A percentile compares a stretch with the other conserved stretches of the same genome.
phyloP scores from a whole-genome alignment of 2,888 invertebrate species.

The Lamproptera curius region DNA sequence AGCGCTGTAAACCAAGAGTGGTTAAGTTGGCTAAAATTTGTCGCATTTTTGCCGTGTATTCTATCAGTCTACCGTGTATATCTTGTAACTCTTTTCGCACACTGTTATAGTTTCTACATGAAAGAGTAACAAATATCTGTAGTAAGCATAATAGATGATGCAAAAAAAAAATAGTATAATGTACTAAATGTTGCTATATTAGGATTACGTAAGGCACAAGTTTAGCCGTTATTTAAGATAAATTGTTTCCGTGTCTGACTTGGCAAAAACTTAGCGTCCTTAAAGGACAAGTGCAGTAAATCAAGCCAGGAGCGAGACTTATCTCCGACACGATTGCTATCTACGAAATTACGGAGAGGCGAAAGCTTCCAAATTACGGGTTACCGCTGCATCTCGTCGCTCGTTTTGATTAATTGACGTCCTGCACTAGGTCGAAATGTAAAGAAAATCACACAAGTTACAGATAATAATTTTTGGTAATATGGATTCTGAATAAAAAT shows the following conservation, averaged over 20 bases:
- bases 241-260: conserved; percentile 54
- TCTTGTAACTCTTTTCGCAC: neutral
- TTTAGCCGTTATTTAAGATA: conserved; percentile 47
- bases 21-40: too few species aligned
- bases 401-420: conserved; percentile 21
- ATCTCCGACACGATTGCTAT: conserved; percentile 60
- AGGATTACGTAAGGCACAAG: conserved; percentile 19
- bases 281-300: conserved; percentile 62
- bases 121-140: too few species aligned
- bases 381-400: conserved; percentile 32
- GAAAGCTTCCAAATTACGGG: conserved; percentile 40
- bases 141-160: neutral
- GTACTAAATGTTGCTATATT: neutral
- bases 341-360: conserved; percentile 54
- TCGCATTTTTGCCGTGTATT: too few species aligned
- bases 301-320: conserved; percentile 48
- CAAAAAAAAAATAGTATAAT: neutral
- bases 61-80: too few species aligned
- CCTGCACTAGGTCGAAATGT: too few species aligned
- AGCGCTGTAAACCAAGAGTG: too few species aligned
- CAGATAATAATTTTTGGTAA: too few species aligned
- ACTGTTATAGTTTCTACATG: neutral
- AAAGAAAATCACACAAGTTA: too few species aligned
- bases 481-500: too few species aligned
- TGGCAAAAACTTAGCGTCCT: conserved; percentile 64